phyloP scores from a whole-genome alignment of 2,888 invertebrate species.

The Agrotis exclamationis region DNA sequence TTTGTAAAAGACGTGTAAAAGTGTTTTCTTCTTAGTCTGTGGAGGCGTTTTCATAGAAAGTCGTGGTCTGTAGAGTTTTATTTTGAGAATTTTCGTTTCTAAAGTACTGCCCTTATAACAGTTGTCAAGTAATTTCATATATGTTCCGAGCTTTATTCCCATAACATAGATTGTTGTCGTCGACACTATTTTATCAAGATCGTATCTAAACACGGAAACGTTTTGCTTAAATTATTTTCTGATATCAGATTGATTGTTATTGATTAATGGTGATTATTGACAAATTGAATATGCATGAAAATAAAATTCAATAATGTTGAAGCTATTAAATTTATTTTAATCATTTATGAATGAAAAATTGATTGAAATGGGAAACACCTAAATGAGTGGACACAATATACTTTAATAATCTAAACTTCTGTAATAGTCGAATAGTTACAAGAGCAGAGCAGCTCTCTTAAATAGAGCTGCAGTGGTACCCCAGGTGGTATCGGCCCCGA shows the following conservation, averaged over 20 bases:
- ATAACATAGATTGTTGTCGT: not conserved
- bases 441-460: no score
- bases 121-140: not conserved
- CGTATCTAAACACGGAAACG: constrained; percentile 6
- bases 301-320: not conserved
- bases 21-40: no score
- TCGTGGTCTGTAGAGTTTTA: no score
- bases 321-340: not conserved
- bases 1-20: no score
- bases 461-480: no score
- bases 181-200: not conserved
- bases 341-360: not conserved
- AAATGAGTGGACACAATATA: no score
- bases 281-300: constrained; percentile 3
- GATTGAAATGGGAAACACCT: not conserved
- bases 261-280: not conserved
- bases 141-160: no score
- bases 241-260: constrained; percentile 12
- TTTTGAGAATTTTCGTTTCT: not conserved
- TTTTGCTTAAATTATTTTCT: constrained; percentile 10
- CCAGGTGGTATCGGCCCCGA: no score
- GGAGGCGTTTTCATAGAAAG: no score
- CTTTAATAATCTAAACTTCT: no score
- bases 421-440: no score
- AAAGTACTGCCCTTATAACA: not conserved